Percentiles rank a stretch among this genome's conserved stretches.
These are phyloP conservation scores for Zaprionus obscuricornis DNA, from an alignment of 2,888 invertebrate species.

Conservation along the genomic window DNA sequence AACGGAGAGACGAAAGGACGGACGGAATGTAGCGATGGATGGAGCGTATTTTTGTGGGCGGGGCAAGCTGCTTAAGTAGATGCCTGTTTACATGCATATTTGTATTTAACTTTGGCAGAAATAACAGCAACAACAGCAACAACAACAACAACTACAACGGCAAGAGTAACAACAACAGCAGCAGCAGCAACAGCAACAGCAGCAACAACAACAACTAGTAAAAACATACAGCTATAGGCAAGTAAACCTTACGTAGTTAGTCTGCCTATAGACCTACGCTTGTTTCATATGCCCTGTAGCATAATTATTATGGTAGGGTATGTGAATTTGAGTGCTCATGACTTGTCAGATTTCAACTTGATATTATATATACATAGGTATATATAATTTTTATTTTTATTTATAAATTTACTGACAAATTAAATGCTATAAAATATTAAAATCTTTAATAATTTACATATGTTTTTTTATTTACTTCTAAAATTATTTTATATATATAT, in stretches of 20 bases:
- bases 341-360: not conserved
- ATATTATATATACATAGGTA: not conserved
- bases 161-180: conserved; percentile 1
- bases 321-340: no score
- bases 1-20: not conserved
- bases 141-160: conserved; percentile 16
- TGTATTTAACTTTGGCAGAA: conserved; percentile 66
- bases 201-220: conserved; percentile 25
- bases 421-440: no score
- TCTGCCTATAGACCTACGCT: conserved; percentile 31
- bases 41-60: conserved; percentile 20
- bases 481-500: no score
- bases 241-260: conserved; percentile 43
- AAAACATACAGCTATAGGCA: not conserved
- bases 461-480: no score
- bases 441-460: no score
- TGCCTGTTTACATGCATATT: conserved; percentile 77
- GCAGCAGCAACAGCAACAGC: conserved; percentile 29
- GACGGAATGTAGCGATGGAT: conserved; percentile 7
- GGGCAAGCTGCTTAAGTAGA: conserved; percentile 65
- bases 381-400: no score
- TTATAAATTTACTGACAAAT: no score
- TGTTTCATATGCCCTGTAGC: conserved; percentile 24
- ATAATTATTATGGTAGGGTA: not conserved
- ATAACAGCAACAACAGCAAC: conserved; percentile 32